Base-by-base conservation (phyloP, 2,113 vertebrate species). In the Agapornis roseicollis region DNA sequence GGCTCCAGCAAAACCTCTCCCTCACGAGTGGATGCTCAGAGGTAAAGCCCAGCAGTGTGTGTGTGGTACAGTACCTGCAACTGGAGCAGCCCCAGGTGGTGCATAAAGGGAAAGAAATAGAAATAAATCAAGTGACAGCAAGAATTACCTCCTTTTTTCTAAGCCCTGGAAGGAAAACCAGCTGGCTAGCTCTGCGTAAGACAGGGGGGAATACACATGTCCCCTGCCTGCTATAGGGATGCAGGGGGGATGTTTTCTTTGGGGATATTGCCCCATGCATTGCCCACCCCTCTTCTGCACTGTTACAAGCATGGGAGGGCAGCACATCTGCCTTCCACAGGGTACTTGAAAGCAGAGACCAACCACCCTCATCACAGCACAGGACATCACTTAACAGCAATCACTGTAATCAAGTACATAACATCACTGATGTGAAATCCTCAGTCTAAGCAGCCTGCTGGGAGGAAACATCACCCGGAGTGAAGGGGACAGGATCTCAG, bases 41-140 rank as follows among this genome's bases (percentile, higher is more conserved):
- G 82, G 46, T 77, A 88, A 91, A 96, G n/a, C 63, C 81, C 90
- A 76, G 93, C 81, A 80, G 81, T 46, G 85, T 39, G 81, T 46
- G 85, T 39, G 22, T 1, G 31, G 80, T 94, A 96, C 96, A 6
- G 69, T 98, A 98, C 98, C 98, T 98, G 98, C 85, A 98, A 94
- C 98, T 98, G 97, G 84, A 97, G 90, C 96, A 64, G 80, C 56
- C 69, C 96, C 97, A 28, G 76, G 65, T 7, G 3, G 79, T 56
- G 87, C 80, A 50, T 37, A 68, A 55, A 91, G 42, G 41, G 56
- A 13, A 65, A 94, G 33, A 77, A 88, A 88, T 0, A 87, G 64
- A 95, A 94, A 91, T 56, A 93, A 92, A 94, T 73, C 66, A 93
- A 96, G 82, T 97, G 52, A 91, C 60, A 76, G 44, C 64, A 52